A percentile compares a stretch with the other conserved stretches of the same genome.
These are phyloP conservation scores for Fistularia tabacaria DNA, from an alignment of 2,797 vertebrate species.

Conservation along the genomic window DNA sequence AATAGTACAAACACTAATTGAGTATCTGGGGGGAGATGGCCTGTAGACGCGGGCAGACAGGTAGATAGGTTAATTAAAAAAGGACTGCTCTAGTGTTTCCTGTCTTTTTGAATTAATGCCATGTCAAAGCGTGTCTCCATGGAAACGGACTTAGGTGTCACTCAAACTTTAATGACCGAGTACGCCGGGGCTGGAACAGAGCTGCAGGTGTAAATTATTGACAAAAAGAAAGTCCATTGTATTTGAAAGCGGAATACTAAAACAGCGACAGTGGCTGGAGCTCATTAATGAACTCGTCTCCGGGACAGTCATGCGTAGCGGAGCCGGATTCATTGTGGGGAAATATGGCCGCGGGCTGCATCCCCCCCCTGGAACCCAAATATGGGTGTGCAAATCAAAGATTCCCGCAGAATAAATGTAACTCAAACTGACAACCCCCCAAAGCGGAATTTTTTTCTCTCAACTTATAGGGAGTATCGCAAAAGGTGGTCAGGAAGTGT, in stretches of 20 bases:
- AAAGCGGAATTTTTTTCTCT: too few species aligned
- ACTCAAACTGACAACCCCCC: too few species aligned
- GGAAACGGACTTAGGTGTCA: conserved; percentile 52
- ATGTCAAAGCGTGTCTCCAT: conserved; percentile 38
- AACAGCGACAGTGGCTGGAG: conserved; percentile 7
- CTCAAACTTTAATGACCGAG: conserved; percentile 42
- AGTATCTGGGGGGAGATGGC: conserved; percentile 32
- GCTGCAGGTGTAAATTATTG: conserved; percentile 57
- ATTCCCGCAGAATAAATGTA: too few species aligned
- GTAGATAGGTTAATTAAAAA: conserved; percentile 53
- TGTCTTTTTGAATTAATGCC: conserved; percentile 59
- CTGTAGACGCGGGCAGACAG: conserved; percentile 34
- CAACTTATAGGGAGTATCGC: too few species aligned
- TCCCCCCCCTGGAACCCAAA: too few species aligned
- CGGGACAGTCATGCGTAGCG: too few species aligned
- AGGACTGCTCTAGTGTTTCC: conserved; percentile 30
- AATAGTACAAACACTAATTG: conserved; percentile 28
- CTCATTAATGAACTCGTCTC: conserved; percentile 8
- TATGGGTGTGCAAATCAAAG: too few species aligned
- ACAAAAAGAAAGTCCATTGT: conserved; percentile 16
- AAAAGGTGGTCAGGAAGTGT: too few species aligned
- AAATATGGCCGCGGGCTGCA: too few species aligned
- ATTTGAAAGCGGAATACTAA: conserved; percentile 30
- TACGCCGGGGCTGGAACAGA: conserved; percentile 8
- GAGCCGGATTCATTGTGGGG: too few species aligned